Evolutionary conservation across 2,113 vertebrate genomes (phyloP).

Genomic region (Chlamydotis undulata): DNA sequence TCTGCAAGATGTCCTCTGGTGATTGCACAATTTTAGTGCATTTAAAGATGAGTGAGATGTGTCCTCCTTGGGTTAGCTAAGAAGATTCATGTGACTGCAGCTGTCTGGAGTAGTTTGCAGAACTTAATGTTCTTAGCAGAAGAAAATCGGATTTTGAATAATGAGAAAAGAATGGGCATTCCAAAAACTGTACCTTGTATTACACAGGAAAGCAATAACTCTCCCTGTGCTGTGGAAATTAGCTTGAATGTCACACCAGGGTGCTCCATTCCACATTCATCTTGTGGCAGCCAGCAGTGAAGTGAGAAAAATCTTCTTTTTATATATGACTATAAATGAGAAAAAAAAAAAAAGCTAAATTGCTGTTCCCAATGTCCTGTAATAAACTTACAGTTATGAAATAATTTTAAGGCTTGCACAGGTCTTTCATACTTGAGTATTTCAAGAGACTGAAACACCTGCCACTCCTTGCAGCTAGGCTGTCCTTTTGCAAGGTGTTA

Average conservation of each 20-base stretch:
- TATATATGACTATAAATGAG: not conserved
- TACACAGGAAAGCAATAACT: not conserved
- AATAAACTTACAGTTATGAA: not conserved
- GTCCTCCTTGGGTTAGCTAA: not conserved
- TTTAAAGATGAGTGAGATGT: not conserved
- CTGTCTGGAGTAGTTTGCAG: not conserved
- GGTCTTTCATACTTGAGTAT: not conserved
- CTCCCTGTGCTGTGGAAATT: not conserved
- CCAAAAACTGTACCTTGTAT: not conserved
- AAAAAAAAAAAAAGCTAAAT: not conserved
- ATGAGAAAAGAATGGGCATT: not conserved
- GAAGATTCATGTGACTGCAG: not conserved
- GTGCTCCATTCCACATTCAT: not conserved
- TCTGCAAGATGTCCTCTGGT: not conserved
- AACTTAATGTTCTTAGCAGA: not conserved
- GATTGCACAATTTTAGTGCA: not conserved
- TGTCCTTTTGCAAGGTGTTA: not conserved
- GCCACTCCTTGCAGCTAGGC: not conserved
- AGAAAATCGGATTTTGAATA: not conserved
- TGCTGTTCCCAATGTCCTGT: not conserved
- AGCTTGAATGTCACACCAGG: not conserved
- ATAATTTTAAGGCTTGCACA: not conserved
- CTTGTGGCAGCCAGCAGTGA: not conserved
- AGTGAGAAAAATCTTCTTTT: not conserved
- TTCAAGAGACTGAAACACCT: not conserved